Conservation (phyloP, 2,888 invertebrate species). For the Zelleria hepariella region DNA sequence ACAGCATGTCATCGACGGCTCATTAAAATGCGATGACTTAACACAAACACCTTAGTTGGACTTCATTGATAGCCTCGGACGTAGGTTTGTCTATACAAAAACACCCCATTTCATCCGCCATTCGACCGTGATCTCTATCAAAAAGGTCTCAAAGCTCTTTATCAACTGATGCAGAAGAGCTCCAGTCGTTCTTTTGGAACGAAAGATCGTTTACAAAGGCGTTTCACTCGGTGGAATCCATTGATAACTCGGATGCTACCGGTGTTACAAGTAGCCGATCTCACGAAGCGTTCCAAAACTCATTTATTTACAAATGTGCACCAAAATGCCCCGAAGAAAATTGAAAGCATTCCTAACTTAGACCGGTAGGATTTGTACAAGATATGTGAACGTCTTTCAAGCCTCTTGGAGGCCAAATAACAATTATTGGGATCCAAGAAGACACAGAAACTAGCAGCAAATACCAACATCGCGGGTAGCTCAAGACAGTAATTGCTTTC, state of each 20-base stretch:
- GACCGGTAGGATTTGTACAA: background rate
- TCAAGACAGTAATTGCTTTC: background rate
- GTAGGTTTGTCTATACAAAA: conserved; percentile 57
- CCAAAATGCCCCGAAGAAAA: conserved; percentile 14
- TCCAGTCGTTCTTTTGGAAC: conserved; percentile 47
- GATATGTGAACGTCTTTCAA: background rate
- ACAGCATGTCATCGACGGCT: conserved; percentile 70
- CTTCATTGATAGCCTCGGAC: conserved; percentile 70
- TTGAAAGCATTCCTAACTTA: conserved; percentile 9
- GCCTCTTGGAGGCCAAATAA: background rate
- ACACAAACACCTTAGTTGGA: conserved; percentile 65
- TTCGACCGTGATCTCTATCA: background rate
- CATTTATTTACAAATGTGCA: conserved; percentile 32
- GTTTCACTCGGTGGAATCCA: conserved; percentile 67
- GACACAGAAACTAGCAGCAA: background rate
- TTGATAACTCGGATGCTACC: conserved; percentile 69
- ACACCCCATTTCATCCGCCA: conserved; percentile 22
- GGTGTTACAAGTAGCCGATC: conserved; percentile 63
- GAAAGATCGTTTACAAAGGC: conserved; percentile 63
- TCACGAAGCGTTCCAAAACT: conserved; percentile 52
- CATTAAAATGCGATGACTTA: conserved; percentile 72
- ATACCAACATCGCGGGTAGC: background rate
- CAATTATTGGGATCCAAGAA: background rate
- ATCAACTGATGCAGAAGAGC: conserved; percentile 15
- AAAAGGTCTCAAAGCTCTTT: background rate